Evolutionary conservation across 2,113 vertebrate species (phyloP).

Genomic region (Lethenteron reissneri): DNA sequence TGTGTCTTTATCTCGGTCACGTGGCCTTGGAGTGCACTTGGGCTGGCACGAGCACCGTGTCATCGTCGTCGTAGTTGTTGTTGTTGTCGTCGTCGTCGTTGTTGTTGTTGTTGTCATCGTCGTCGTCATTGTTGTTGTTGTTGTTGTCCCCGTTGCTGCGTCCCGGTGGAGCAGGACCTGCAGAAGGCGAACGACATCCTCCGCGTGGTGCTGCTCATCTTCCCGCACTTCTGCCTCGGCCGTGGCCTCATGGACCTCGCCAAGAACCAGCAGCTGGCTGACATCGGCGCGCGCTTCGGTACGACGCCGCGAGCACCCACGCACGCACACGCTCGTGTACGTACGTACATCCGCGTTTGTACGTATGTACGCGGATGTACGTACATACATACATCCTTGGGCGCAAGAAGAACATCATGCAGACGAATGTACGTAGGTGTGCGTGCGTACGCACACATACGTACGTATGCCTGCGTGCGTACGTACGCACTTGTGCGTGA

Average conservation of each 20-base stretch:
- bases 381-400: not conserved
- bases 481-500: too few relatives aligned
- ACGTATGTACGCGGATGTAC: not conserved
- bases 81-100: too few relatives aligned
- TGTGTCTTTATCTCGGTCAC: not conserved
- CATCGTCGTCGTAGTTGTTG: too few relatives aligned
- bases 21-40: too few relatives aligned
- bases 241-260: constrained; percentile 44
- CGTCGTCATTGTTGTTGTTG: too few relatives aligned
- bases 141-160: too few relatives aligned
- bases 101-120: too few relatives aligned
- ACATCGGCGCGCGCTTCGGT: constrained; percentile 32
- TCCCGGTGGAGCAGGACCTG: constrained; percentile 20
- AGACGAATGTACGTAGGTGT: too few relatives aligned
- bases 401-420: not conserved
- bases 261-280: constrained; percentile 36
- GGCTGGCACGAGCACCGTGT: too few relatives aligned
- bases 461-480: too few relatives aligned
- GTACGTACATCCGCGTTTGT: not conserved
- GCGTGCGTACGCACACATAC: too few relatives aligned
- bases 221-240: constrained; percentile 43
- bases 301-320: not conserved
- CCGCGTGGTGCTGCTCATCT: constrained; percentile 38
- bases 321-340: not conserved
- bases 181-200: constrained; percentile 31